Evolutionary conservation across 2,888 invertebrate species (phyloP).

Genomic region (Acanthoscelides obtectus): DNA sequence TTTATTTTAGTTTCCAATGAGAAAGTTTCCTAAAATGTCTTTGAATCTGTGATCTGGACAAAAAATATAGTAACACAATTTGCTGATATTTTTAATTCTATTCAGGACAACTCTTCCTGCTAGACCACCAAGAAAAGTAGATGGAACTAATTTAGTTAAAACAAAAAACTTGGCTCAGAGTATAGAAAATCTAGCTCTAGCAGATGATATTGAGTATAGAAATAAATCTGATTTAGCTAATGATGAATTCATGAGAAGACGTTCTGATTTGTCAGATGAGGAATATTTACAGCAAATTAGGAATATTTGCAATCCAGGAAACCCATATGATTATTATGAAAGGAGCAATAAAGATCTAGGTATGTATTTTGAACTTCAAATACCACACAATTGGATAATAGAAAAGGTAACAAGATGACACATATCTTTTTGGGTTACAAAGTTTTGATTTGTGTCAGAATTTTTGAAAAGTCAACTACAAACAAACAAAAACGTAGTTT

Average conservation of each 20-base stretch:
- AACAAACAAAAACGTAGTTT: no score
- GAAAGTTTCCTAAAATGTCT: no score
- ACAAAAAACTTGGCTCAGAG: conserved; percentile 43
- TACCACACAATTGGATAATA: no score
- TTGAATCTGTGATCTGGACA: no score
- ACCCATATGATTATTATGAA: conserved; percentile 77
- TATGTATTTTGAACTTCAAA: neutral
- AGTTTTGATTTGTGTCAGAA: no score
- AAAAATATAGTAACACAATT: neutral
- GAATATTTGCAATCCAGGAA: conserved; percentile 74
- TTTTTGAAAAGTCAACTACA: no score
- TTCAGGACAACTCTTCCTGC: conserved; percentile 55
- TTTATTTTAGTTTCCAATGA: no score
- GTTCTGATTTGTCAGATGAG: conserved; percentile 58
- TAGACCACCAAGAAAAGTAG: conserved; percentile 46
- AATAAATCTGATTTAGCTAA: conserved; percentile 27
- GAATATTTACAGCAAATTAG: conserved; percentile 69
- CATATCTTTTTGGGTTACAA: no score
- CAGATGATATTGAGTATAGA: conserved; percentile 46
- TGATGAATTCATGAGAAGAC: conserved; percentile 46
- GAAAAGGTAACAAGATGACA: no score
- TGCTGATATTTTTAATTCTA: neutral
- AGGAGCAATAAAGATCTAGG: conserved; percentile 69
- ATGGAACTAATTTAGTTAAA: conserved; percentile 30
- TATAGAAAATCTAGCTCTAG: conserved; percentile 42